These are phyloP conservation scores for Aleiodes leptofemur DNA, from an alignment of 2,888 invertebrate genomes.

Conservation along the genomic window DNA sequence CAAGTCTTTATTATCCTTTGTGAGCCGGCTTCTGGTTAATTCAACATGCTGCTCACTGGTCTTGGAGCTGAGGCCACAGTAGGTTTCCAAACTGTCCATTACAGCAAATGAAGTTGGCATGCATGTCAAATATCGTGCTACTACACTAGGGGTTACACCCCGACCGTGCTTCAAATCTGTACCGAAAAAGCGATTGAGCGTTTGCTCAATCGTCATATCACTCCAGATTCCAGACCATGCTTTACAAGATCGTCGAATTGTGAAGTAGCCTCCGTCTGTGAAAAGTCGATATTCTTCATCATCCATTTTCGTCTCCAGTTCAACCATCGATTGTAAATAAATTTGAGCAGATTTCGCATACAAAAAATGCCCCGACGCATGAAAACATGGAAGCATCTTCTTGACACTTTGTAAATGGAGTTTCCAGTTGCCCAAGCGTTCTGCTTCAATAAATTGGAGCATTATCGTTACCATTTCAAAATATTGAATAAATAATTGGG, in stretches of 20 bases:
- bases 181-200: no score
- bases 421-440: slow-evolving; percentile 53
- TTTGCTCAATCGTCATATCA: not conserved
- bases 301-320: no score
- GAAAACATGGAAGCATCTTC: slow-evolving; percentile 51
- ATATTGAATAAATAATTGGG: slow-evolving; percentile 49
- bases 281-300: no score
- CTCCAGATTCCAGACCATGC: no score
- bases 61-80: slow-evolving; percentile 39
- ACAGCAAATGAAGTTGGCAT: slow-evolving; percentile 47
- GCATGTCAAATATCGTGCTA: slow-evolving; percentile 41
- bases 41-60: slow-evolving; percentile 58
- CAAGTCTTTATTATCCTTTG: slow-evolving; percentile 54
- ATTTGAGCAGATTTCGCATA: slow-evolving; percentile 56
- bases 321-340: slow-evolving; percentile 50
- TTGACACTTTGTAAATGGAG: slow-evolving; percentile 50
- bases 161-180: slow-evolving; percentile 55
- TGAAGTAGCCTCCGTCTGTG: no score
- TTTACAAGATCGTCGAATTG: no score
- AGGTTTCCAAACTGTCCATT: slow-evolving; percentile 48
- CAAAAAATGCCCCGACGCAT: slow-evolving; percentile 56
- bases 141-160: slow-evolving; percentile 52
- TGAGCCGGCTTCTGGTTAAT: slow-evolving; percentile 50
- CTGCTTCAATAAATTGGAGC: slow-evolving; percentile 54
- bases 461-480: slow-evolving; percentile 44